Base-by-base conservation (phyloP, 1,140 invertebrate genomes). In the Odontomachus brunneus region DNA sequence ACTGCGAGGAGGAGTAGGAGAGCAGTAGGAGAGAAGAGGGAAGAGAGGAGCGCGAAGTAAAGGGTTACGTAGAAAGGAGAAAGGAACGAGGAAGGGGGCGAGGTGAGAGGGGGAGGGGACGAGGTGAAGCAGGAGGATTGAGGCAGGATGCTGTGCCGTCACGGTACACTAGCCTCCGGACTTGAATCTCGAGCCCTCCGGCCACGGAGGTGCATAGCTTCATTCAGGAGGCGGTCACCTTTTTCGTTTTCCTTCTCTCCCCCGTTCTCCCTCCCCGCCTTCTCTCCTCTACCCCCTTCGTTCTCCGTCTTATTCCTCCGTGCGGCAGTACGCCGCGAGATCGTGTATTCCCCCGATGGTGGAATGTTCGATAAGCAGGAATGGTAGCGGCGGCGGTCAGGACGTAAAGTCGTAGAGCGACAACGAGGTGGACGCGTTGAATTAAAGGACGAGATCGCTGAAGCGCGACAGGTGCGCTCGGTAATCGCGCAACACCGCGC, bases 101-200 rank as follows among this genome's bases (percentile, higher is more conserved):
- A 55, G 48, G 49, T 19, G 57, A 63, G 74, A 75, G 53, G 63
- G 55, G 49, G 26, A n/a, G 53, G 26, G 75, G 66, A 74, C 67
- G 38, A 63, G 73, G 48, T 15, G 65, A 24, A 66, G 60, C 62
- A 44, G 63, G 24, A 59, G 71, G 74, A 76, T 49, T 53, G 65
- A 71, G 76, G 65, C 85, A 89, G 89, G 89, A 92, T 93, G 91
- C 91, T 92, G 91, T 86, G 88, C 90, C 91, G 92, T 92, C 92
- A 92, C 90, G 92, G 92, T 92, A 92, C 89, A 91, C 91, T 92
- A 90, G 91, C 89, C 91, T 91, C 90, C 88, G 91, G 91, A 91
- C 92, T 91, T 91, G 92, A 92, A 91, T 92, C 91, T 89, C 88
- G 85, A 83, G 86, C 89, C 91, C 91, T 92, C 90, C 86, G 91